Percentiles rank a stretch among this genome's conserved stretches.
Conservation (phyloP, 2,797 vertebrate species). For the Toxotes lorentzi region DNA sequence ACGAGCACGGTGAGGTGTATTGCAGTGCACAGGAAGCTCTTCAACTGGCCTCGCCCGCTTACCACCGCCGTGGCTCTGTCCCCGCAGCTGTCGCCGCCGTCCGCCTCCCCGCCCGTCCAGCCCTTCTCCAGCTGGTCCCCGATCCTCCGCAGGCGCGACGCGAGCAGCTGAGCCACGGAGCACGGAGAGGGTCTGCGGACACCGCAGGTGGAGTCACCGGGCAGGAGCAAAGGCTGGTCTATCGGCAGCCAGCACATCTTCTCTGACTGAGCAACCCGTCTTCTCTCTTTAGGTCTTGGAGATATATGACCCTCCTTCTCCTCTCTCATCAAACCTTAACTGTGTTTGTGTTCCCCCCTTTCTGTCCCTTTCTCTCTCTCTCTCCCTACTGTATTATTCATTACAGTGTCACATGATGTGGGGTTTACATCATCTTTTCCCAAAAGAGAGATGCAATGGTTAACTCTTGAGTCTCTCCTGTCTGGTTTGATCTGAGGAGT, state of each 20-base stretch:
- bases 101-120: slow-evolving; percentile 60
- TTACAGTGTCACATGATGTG: slow-evolving; percentile 92
- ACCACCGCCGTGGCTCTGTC: slow-evolving; percentile 38
- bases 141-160: slow-evolving; percentile 90
- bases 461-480: slow-evolving; percentile 86
- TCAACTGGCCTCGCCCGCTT: slow-evolving; percentile 49
- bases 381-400: slow-evolving; percentile 89
- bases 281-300: slow-evolving; percentile 45
- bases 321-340: slow-evolving; percentile 72
- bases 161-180: slow-evolving; percentile 86
- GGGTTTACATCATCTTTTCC: slow-evolving; percentile 95
- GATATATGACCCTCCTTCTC: slow-evolving; percentile 69
- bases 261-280: slow-evolving; percentile 15
- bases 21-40: slow-evolving; percentile 83
- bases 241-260: slow-evolving; percentile 91
- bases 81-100: slow-evolving; percentile 49
- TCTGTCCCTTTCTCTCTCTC: slow-evolving; percentile 48
- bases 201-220: slow-evolving; percentile 83
- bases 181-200: slow-evolving; percentile 77
- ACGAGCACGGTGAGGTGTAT: slow-evolving; percentile 88
- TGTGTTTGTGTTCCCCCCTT: slow-evolving; percentile 73
- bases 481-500: slow-evolving; percentile 47
- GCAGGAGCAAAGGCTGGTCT: slow-evolving; percentile 87
- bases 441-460: slow-evolving; percentile 87
- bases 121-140: slow-evolving; percentile 92